Conservation (phyloP, 2,113 vertebrate species). For the Chionodraco myersi region DNA sequence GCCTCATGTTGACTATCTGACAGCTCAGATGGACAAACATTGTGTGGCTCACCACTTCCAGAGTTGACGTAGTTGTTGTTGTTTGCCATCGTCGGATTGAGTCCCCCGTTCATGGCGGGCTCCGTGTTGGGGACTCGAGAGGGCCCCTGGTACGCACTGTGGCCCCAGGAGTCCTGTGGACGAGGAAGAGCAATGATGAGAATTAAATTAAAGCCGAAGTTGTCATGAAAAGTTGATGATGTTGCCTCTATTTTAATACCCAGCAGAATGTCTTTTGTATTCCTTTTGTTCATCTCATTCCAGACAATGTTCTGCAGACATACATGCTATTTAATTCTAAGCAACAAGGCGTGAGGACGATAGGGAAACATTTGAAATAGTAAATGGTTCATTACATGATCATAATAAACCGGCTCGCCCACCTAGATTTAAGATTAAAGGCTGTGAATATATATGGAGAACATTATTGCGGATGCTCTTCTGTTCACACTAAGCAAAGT, state of each 20-base stretch:
- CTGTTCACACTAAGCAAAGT: too few relatives aligned
- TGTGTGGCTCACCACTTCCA: slow-evolving; percentile 51
- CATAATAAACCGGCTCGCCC: too few relatives aligned
- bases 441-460: too few relatives aligned
- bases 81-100: not conserved
- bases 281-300: slow-evolving; percentile 4
- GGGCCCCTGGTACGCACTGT: slow-evolving; percentile 36
- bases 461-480: too few relatives aligned
- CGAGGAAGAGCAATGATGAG: slow-evolving; percentile 16
- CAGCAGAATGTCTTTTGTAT: slow-evolving; percentile 12
- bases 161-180: slow-evolving; percentile 49
- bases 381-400: too few relatives aligned
- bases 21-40: slow-evolving; percentile 61
- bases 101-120: slow-evolving; percentile 1
- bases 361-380: too few relatives aligned
- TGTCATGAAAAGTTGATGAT: slow-evolving; percentile 53
- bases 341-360: too few relatives aligned
- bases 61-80: slow-evolving; percentile 2
- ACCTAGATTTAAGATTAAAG: too few relatives aligned
- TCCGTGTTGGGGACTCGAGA: slow-evolving; percentile 26
- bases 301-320: not conserved
- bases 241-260: slow-evolving; percentile 34
- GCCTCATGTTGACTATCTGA: slow-evolving; percentile 57
- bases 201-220: not conserved
- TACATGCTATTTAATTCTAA: not conserved